Percentiles rank a stretch among this genome's conserved stretches.
These are phyloP conservation scores for Pterocles orientalis DNA, from an alignment of 2,113 vertebrate species.

Conservation along the genomic window DNA sequence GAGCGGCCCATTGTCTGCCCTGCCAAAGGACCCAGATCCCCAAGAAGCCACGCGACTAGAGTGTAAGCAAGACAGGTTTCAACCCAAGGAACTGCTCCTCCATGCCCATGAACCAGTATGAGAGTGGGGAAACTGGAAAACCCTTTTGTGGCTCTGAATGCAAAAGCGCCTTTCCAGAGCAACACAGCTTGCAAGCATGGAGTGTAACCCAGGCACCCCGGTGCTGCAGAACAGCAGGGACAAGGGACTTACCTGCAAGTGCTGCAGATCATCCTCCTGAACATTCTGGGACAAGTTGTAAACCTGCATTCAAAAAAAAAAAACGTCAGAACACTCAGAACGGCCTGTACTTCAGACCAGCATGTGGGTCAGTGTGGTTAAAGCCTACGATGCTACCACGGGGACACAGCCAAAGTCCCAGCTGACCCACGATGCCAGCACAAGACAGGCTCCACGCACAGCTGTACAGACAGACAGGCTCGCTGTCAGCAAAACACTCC, in stretches of 20 bases:
- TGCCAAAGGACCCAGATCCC: background rate
- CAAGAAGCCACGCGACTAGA: rapidly evolving
- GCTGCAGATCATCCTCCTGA: conserved; percentile 91
- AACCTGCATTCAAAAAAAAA: conserved; percentile 76
- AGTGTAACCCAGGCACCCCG: background rate
- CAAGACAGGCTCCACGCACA: background rate
- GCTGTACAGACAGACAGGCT: background rate
- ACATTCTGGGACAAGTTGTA: conserved; percentile 93
- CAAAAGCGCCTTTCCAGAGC: background rate
- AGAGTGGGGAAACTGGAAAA: background rate
- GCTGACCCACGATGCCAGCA: background rate
- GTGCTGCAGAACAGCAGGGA: background rate
- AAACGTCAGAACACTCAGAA: background rate
- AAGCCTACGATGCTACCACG: rapidly evolving
- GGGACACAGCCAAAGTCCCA: background rate
- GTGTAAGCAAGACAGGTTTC: background rate
- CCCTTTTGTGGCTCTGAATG: background rate
- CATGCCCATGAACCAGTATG: background rate
- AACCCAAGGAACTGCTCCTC: background rate
- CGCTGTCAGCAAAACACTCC: background rate
- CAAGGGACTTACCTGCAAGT: conserved; percentile 81
- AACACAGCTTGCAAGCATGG: background rate
- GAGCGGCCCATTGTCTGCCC: background rate
- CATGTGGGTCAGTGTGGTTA: rapidly evolving
- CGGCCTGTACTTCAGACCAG: background rate